Percentiles rank a stretch among this genome's conserved stretches.
These are phyloP conservation scores for Unio delphinus DNA, from an alignment of 2,888 invertebrate species.

Conservation along the genomic window DNA sequence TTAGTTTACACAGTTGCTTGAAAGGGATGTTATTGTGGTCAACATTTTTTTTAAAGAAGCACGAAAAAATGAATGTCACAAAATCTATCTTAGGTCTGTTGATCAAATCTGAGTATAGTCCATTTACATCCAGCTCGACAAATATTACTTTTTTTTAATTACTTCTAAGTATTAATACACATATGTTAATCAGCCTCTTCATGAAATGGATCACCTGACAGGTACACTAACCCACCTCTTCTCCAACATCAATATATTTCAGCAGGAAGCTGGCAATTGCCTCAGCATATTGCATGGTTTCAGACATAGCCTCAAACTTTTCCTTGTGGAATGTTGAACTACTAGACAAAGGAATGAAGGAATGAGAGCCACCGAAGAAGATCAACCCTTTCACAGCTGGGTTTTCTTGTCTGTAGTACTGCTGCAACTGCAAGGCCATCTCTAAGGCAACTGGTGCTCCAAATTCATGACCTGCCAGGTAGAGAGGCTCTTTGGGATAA, in stretches of 20 bases:
- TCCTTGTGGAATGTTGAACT: slow-evolving; percentile 3
- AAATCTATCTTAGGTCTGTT: no score
- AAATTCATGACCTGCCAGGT: slow-evolving; percentile 93
- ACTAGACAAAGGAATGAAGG: slow-evolving; percentile 66
- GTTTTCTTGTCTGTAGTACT: neutral
- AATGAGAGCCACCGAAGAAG: slow-evolving; percentile 85
- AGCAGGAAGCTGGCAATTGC: slow-evolving; percentile 15
- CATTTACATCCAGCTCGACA: no score
- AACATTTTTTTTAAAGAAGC: no score
- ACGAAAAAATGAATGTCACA: no score
- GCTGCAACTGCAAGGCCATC: slow-evolving; percentile 85
- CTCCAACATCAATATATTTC: slow-evolving; percentile 5
- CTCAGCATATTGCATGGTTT: slow-evolving; percentile 7
- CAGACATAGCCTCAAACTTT: neutral
- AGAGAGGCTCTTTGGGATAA: slow-evolving; percentile 88
- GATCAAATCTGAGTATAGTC: no score
- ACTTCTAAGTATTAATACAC: no score
- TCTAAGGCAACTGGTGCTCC: slow-evolving; percentile 95
- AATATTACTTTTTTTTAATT: no score
- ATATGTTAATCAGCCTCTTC: no score
- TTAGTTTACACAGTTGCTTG: no score
- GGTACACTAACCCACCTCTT: slow-evolving; percentile 8
- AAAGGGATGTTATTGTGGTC: no score
- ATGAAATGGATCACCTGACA: no score
- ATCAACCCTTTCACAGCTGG: slow-evolving; percentile 75